Conservation (phyloP, 2,113 vertebrate genomes). For the Euleptes europaea region DNA sequence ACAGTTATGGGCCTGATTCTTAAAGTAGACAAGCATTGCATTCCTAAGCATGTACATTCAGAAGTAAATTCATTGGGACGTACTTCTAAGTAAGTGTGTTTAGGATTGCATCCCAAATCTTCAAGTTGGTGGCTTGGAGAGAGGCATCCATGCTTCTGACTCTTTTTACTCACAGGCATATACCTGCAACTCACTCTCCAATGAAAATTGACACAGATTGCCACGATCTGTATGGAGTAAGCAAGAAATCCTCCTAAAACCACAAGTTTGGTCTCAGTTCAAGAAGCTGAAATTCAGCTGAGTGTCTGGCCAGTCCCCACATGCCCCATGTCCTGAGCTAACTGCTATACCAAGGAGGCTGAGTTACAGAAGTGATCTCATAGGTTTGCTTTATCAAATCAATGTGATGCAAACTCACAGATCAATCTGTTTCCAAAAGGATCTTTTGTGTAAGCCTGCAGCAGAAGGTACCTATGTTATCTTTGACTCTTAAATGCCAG, state of each 20-base stretch:
- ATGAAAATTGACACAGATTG: neutral
- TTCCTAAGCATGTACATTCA: too few species aligned
- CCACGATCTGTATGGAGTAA: neutral
- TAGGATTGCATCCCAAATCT: neutral
- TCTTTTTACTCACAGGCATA: neutral
- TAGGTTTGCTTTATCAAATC: constrained; percentile 24
- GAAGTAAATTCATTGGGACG: too few species aligned
- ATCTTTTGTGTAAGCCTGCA: neutral
- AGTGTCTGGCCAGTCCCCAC: constrained; percentile 33
- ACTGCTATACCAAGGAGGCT: constrained; percentile 5
- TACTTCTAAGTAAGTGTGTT: too few species aligned
- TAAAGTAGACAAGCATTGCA: neutral
- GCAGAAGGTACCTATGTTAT: neutral
- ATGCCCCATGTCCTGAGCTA: constrained; percentile 38
- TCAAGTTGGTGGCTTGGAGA: neutral
- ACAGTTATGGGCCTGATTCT: neutral
- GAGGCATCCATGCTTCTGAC: neutral
- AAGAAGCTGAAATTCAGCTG: constrained; percentile 33
- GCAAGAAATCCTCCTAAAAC: neutral
- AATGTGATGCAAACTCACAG: neutral
- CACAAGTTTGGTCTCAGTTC: constrained; percentile 1
- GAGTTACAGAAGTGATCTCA: constrained; percentile 13
- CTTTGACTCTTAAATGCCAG: neutral
- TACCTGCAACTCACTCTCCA: neutral
- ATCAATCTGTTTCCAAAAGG: constrained; percentile 22